Evolutionary conservation across 2,888 invertebrate species (phyloP).

Genomic region (Gastracanthus pulcherrimus): DNA sequence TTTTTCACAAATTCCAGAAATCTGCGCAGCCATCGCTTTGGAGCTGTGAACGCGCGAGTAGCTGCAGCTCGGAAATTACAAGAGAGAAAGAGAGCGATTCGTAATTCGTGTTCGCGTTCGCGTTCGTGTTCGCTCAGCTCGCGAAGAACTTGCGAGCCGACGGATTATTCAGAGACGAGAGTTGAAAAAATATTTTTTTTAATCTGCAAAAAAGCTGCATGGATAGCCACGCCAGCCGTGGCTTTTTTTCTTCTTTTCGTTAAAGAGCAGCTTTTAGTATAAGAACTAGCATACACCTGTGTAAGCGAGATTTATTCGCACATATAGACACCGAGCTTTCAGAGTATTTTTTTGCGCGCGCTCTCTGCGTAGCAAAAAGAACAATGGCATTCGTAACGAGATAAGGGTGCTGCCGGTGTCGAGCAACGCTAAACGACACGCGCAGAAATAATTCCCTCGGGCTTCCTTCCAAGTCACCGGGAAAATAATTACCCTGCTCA

Average conservation of each 20-base stretch:
- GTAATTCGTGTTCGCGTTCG: too few relatives aligned
- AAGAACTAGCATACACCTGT: neutral
- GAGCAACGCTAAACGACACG: conserved; percentile 52
- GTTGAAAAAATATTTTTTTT: conserved; percentile 19
- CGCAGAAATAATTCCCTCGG: conserved; percentile 40
- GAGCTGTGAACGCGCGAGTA: neutral
- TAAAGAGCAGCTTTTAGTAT: neutral
- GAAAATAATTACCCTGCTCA: conserved; percentile 74
- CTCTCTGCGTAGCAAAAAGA: conserved; percentile 59
- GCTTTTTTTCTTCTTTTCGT: neutral
- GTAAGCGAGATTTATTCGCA: conserved; percentile 34
- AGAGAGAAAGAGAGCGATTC: neutral
- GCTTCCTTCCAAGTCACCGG: conserved; percentile 64
- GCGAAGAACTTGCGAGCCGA: neutral
- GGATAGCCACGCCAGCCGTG: too few relatives aligned
- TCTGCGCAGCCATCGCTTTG: neutral
- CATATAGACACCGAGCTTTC: conserved; percentile 29
- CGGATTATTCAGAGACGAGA: neutral
- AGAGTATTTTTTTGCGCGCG: conserved; percentile 9
- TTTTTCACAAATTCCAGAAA: conserved; percentile 15
- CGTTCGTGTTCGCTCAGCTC: neutral
- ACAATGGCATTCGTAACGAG: conserved; percentile 68
- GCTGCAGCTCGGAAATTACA: neutral
- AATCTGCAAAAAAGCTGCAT: neutral
- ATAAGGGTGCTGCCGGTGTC: conserved; percentile 30